These are phyloP conservation scores for Athalia rosae DNA, from an alignment of 2,888 invertebrate genomes.

Conservation along the genomic window DNA sequence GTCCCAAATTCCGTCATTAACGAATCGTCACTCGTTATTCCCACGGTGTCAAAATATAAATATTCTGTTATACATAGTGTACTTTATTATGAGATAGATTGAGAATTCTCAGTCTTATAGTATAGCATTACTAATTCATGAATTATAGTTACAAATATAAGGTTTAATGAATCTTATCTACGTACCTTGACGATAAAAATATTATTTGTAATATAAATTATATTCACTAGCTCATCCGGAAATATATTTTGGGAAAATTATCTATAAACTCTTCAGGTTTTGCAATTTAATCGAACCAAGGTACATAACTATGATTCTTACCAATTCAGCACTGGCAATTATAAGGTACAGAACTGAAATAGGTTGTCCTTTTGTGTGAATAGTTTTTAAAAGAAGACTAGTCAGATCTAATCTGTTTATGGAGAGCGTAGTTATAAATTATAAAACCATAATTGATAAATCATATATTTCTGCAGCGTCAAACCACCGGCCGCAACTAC, in stretches of 20 bases:
- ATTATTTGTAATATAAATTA: conserved; percentile 10
- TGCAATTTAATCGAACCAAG: not conserved
- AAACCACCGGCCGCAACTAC: conserved; percentile 51
- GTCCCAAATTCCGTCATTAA: not conserved
- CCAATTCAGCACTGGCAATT: conserved; percentile 13
- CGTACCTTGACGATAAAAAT: conserved; percentile 17
- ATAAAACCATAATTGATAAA: conserved; percentile 47
- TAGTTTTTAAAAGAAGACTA: conserved; percentile 39
- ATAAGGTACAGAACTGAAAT: conserved; percentile 37
- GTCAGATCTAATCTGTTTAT: conserved; percentile 38
- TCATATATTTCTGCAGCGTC: conserved; percentile 58
- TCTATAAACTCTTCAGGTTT: not conserved
- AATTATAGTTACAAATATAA: conserved; percentile 6
- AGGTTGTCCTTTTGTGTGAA: conserved; percentile 26
- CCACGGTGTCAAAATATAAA: not conserved
- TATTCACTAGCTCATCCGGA: conserved; percentile 1
- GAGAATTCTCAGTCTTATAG: conserved; percentile 26
- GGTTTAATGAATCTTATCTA: conserved; percentile 15
- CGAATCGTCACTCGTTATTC: conserved; percentile 4
- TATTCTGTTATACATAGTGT: not conserved
- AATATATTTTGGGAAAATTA: conserved; percentile 10
- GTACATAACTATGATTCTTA: conserved; percentile 13
- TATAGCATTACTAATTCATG: conserved; percentile 17
- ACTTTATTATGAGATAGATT: not conserved
- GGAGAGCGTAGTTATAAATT: conserved; percentile 29